Percentiles rank a stretch among this genome's conserved stretches.
Conservation (phyloP, 1,140 invertebrate genomes). For the Apocrypta bakeri region DNA sequence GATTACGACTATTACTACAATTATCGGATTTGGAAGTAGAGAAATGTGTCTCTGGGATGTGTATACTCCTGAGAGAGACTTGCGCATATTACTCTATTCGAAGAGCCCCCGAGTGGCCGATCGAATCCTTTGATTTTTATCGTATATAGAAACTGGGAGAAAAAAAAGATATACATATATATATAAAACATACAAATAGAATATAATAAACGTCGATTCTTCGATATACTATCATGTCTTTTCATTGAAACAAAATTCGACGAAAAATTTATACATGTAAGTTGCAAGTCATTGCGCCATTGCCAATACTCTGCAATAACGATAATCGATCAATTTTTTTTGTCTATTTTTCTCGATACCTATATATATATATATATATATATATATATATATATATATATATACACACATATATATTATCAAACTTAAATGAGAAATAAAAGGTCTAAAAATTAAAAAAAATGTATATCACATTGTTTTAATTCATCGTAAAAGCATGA, state of each 20-base stretch:
- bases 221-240: background rate
- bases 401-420: no score
- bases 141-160: background rate
- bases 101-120: background rate
- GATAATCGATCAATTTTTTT: background rate
- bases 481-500: slow-evolving; percentile 43
- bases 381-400: no score
- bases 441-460: slow-evolving; percentile 1
- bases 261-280: slow-evolving; percentile 12
- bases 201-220: background rate
- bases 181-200: no score
- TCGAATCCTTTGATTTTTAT: background rate
- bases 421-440: slow-evolving; percentile 30
- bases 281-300: slow-evolving; percentile 16
- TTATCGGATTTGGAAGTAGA: slow-evolving; percentile 51
- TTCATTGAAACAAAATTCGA: background rate
- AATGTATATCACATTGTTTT: slow-evolving; percentile 21
- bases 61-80: background rate
- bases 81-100: background rate
- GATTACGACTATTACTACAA: background rate
- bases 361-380: no score
- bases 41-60: background rate
- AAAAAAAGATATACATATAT: no score
- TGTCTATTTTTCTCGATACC: slow-evolving; percentile 23
- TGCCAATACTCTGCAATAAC: background rate